Base-by-base conservation (phyloP, 2,888 invertebrate species). In the Drosophila pegasa region DNA sequence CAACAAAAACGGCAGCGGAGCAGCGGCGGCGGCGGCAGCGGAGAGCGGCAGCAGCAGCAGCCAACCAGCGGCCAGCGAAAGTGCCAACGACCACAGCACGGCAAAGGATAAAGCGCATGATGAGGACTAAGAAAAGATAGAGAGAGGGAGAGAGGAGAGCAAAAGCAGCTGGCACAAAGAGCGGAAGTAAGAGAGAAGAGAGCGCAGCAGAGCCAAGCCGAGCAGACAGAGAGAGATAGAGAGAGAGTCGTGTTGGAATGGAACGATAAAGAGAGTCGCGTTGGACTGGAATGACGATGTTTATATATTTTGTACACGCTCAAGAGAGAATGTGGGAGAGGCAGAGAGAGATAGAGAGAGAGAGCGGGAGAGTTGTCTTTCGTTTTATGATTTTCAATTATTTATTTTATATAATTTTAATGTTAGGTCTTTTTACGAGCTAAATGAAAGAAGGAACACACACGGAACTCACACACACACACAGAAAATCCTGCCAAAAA, bases 331-430 rank as follows among this genome's bases (percentile, higher is more conserved):
- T 3, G 25, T 4, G 25, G 5, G 25, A 4, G 25, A 25, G 25
- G 3, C 3, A 25, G 25, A 7, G 10, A 14, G 14, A 43, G 2
- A 9, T 3, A 25, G 25, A 25, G n/a, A n/a, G 7, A 27, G 45
- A 2, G 45, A 5, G 27, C 9, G 45, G 61, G 71, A 71, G 64
- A 74, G 64, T 64, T 63, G 71, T 68, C 62, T 54, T 45, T 74
- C 66, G 51, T 58, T 55, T 81, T 87, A 83, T 87, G 69, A 87
- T 87, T 83, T 45, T 84, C 75, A 81, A 87, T 80, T 83, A 86
- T 88, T 83, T 86, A 88, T 86, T 87, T 88, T 86, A 83, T 88
- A 77, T 86, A 86, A 86, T 88, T 80, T 45, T 75, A 76, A 86
- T 85, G 64, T 86, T 86, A 86, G 83, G 80, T 74, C 68, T 76